Evolutionary conservation across 2,113 vertebrate species (phyloP).

Genomic region (Leptosomus discolor): DNA sequence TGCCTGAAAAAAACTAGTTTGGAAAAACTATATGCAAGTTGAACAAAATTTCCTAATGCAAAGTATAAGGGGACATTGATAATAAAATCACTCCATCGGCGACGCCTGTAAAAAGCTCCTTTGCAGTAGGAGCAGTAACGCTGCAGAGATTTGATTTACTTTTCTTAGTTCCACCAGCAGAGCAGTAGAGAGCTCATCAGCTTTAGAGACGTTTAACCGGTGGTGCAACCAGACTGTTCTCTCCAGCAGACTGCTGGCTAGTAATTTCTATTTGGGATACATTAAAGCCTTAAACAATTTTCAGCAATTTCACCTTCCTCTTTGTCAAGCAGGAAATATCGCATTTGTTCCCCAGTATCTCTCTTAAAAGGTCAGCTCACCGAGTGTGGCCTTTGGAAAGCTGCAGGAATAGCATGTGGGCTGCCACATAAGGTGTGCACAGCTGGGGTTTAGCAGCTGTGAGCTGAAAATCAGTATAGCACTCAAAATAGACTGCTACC

Average conservation of each 20-base stretch:
- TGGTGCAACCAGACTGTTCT: background rate
- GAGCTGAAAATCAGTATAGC: background rate
- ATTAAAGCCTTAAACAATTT: background rate
- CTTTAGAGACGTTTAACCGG: background rate
- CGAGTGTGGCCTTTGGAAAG: background rate
- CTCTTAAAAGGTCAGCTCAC: background rate
- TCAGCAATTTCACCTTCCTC: background rate
- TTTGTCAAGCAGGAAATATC: background rate
- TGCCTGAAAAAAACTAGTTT: background rate
- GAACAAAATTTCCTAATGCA: background rate
- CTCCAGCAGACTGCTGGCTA: background rate
- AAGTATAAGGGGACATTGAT: background rate
- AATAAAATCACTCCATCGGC: background rate
- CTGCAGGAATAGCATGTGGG: background rate
- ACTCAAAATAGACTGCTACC: background rate
- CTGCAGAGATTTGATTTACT: background rate
- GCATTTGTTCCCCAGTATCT: background rate
- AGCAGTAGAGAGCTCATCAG: background rate
- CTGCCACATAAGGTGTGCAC: background rate
- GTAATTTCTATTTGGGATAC: background rate
- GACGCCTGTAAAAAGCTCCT: background rate
- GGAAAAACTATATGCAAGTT: background rate
- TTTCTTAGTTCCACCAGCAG: background rate
- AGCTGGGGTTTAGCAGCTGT: constrained; percentile 27
- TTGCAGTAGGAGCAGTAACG: background rate